Conservation (phyloP, 2,888 invertebrate genomes). For the Polyommatus iphigenia region DNA sequence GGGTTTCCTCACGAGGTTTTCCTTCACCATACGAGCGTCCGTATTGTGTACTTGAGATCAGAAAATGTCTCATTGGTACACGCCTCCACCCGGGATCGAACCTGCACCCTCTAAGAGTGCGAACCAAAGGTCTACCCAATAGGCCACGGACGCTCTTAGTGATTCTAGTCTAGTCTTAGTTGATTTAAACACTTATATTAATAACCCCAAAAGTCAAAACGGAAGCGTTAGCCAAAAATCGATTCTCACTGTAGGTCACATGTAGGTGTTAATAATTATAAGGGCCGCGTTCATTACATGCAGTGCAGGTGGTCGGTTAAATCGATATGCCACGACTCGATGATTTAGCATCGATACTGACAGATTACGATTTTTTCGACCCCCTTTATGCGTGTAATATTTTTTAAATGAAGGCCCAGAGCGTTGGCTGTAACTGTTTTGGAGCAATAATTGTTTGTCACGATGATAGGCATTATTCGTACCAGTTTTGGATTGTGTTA, state of each 20-base stretch:
- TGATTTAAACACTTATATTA: too few species aligned
- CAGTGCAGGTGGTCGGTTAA: constrained; percentile 65
- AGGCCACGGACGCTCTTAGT: too few species aligned
- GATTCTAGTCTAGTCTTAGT: too few species aligned
- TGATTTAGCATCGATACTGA: constrained; percentile 48
- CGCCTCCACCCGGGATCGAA: too few species aligned
- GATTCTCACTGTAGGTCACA: constrained; percentile 56
- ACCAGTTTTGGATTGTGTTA: background rate
- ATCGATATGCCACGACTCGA: constrained; percentile 57
- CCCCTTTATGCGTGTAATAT: constrained; percentile 44
- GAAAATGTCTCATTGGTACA: too few species aligned
- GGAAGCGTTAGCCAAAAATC: constrained; percentile 30
- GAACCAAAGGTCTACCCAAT: too few species aligned
- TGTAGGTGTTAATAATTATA: constrained; percentile 68
- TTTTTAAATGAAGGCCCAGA: constrained; percentile 36
- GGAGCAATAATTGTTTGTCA: background rate
- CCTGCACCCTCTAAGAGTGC: too few species aligned
- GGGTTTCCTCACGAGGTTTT: too few species aligned
- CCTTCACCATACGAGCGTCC: too few species aligned
- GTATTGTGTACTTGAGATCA: too few species aligned
- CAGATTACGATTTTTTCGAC: constrained; percentile 47
- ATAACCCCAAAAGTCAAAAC: too few species aligned
- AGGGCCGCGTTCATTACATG: constrained; percentile 65
- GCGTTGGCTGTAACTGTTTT: constrained; percentile 29
- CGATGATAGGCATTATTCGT: background rate